Conservation (phyloP, 2,113 vertebrate species). For the Guaruba guarouba region DNA sequence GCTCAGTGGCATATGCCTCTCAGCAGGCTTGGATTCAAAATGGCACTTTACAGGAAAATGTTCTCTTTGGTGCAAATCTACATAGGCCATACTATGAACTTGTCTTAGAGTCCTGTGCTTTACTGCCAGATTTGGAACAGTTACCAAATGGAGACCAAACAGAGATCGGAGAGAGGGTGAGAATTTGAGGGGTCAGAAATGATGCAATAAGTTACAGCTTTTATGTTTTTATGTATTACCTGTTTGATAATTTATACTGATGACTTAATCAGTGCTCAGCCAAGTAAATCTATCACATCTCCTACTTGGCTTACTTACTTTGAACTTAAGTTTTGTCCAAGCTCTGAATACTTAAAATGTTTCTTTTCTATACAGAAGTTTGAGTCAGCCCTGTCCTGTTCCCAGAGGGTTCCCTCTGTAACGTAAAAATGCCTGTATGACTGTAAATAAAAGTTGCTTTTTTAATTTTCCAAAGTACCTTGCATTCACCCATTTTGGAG, state of each 20-base stretch:
- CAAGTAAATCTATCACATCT: background rate
- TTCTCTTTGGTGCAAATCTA: slow-evolving; percentile 75
- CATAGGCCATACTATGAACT: slow-evolving; percentile 72
- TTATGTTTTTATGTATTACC: background rate
- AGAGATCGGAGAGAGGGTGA: slow-evolving; percentile 81
- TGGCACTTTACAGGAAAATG: slow-evolving; percentile 76
- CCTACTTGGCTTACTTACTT: background rate
- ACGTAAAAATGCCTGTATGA: background rate
- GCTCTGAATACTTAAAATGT: background rate
- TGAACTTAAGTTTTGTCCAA: background rate
- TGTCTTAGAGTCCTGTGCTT: slow-evolving; percentile 78
- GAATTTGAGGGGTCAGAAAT: background rate
- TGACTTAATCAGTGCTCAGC: background rate
- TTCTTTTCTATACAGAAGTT: background rate
- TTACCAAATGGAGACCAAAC: slow-evolving; percentile 77
- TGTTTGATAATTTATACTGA: background rate
- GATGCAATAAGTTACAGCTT: background rate
- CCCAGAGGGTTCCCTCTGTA: background rate
- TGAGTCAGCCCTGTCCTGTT: background rate
- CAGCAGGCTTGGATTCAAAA: slow-evolving; percentile 85
- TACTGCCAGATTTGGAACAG: slow-evolving; percentile 79
- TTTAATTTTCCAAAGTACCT: background rate
- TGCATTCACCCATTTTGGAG: background rate
- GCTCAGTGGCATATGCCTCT: slow-evolving; percentile 79
- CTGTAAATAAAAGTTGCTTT: background rate